These are phyloP conservation scores for Acanthosoma haemorrhoidale DNA, from an alignment of 2,888 invertebrate genomes.

Conservation along the genomic window DNA sequence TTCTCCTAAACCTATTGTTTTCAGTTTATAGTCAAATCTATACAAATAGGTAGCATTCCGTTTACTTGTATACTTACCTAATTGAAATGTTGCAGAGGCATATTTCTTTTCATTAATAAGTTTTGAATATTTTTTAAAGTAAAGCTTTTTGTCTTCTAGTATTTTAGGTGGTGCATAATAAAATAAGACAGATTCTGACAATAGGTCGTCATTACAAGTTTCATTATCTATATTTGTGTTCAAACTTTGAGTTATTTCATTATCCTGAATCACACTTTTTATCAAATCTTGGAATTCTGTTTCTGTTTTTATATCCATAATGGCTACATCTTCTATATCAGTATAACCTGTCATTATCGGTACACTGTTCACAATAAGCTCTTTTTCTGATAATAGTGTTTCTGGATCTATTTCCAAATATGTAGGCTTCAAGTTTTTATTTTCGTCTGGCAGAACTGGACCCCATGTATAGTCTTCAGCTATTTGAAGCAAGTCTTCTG, in stretches of 20 bases:
- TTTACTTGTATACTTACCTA: constrained; percentile 61
- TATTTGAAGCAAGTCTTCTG: constrained; percentile 35
- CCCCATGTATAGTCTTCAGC: constrained; percentile 56
- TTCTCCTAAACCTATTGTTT: constrained; percentile 54
- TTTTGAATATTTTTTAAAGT: constrained; percentile 62
- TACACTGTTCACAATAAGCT: constrained; percentile 46
- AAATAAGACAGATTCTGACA: constrained; percentile 65
- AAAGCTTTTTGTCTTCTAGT: constrained; percentile 55
- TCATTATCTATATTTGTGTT: constrained; percentile 43
- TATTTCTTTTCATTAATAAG: constrained; percentile 71
- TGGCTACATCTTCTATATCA: constrained; percentile 63
- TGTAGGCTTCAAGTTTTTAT: constrained; percentile 59
- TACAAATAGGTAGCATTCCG: constrained; percentile 60
- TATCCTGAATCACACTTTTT: not conserved
- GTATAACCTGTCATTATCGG: constrained; percentile 73
- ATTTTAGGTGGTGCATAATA: constrained; percentile 67
- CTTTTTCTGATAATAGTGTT: constrained; percentile 37
- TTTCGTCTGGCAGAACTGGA: constrained; percentile 66
- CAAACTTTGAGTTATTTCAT: constrained; percentile 28
- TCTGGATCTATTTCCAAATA: constrained; percentile 63
- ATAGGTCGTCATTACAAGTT: constrained; percentile 47
- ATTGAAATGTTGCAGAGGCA: constrained; percentile 62
- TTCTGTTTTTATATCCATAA: constrained; percentile 45
- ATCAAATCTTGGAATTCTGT: constrained; percentile 40
- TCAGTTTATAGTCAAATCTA: constrained; percentile 58